Conservation (phyloP, 1,140 invertebrate genomes). For the Batillaria attramentaria region DNA sequence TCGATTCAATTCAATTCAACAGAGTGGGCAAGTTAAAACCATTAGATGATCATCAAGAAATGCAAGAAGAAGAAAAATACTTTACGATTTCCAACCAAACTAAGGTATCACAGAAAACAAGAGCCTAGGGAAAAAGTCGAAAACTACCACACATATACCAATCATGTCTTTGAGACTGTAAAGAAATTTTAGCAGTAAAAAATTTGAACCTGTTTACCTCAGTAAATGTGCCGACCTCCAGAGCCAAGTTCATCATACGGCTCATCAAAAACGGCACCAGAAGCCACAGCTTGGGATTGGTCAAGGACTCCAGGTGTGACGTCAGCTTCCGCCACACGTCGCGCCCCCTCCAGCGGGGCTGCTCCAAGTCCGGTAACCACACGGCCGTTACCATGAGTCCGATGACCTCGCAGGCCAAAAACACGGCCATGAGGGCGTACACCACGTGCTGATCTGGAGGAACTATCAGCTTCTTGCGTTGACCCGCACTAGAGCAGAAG, state of each 20-base stretch:
- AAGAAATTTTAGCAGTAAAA: too few species aligned
- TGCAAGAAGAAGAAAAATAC: too few species aligned
- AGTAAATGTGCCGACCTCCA: slow-evolving; percentile 14
- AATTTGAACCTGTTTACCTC: not conserved
- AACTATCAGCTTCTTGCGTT: slow-evolving; percentile 2
- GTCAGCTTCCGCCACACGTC: slow-evolving; percentile 4
- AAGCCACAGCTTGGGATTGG: slow-evolving; percentile 14
- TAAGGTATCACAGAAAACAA: too few species aligned
- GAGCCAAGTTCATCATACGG: slow-evolving; percentile 16
- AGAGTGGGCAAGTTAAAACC: too few species aligned
- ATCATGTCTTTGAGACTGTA: too few species aligned
- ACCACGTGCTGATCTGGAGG: slow-evolving; percentile 6
- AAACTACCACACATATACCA: too few species aligned
- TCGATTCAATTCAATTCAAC: too few species aligned
- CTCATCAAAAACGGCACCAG: slow-evolving; percentile 32
- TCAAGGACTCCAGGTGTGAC: slow-evolving; percentile 25
- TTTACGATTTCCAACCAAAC: too few species aligned
- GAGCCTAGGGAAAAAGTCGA: too few species aligned
- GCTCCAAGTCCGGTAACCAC: slow-evolving; percentile 20
- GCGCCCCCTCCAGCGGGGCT: not conserved
- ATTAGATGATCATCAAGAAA: too few species aligned
- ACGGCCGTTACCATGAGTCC: slow-evolving; percentile 4
- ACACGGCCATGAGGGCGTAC: not conserved
- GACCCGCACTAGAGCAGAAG: slow-evolving; percentile 36
- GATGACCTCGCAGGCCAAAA: slow-evolving; percentile 3